Percentiles rank a stretch among this genome's conserved stretches.
Evolutionary conservation across 1,140 invertebrate genomes (phyloP).

Genomic region (Hesperophylax magnus): DNA sequence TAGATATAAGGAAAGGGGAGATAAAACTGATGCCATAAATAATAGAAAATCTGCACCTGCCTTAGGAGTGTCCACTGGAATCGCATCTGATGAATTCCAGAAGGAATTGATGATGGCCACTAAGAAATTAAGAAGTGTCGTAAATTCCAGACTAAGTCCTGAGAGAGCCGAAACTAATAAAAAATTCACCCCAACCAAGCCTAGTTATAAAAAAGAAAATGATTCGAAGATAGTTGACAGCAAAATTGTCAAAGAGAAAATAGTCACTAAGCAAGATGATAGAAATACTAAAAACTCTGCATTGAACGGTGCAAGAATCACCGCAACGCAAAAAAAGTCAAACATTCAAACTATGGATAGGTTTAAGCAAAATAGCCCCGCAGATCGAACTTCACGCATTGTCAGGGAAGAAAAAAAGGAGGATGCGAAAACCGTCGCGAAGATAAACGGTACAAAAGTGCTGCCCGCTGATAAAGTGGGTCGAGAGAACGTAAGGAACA

Average conservation of each 20-base stretch:
- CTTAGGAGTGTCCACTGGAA: slow-evolving; percentile 71
- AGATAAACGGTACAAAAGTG: slow-evolving; percentile 60
- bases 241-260: slow-evolving; percentile 41
- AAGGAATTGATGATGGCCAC: slow-evolving; percentile 78
- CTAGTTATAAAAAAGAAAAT: slow-evolving; percentile 30
- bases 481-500: slow-evolving; percentile 51
- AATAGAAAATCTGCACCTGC: slow-evolving; percentile 70
- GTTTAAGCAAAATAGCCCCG: slow-evolving; percentile 52
- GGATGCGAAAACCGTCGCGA: slow-evolving; percentile 60
- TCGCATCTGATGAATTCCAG: slow-evolving; percentile 79
- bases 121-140: slow-evolving; percentile 70
- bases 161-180: slow-evolving; percentile 11
- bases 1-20: slow-evolving; percentile 47
- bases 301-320: slow-evolving; percentile 40
- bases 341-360: slow-evolving; percentile 52
- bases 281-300: slow-evolving; percentile 37
- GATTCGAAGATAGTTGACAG: not conserved
- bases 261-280: slow-evolving; percentile 31
- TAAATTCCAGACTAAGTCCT: slow-evolving; percentile 21
- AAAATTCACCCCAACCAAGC: slow-evolving; percentile 32
- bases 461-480: slow-evolving; percentile 62
- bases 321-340: slow-evolving; percentile 41
- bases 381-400: slow-evolving; percentile 61
- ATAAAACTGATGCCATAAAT: slow-evolving; percentile 50
- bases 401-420: slow-evolving; percentile 62